These are phyloP conservation scores for Grapholita molesta DNA, from an alignment of 1,140 invertebrate genomes.

Conservation along the genomic window DNA sequence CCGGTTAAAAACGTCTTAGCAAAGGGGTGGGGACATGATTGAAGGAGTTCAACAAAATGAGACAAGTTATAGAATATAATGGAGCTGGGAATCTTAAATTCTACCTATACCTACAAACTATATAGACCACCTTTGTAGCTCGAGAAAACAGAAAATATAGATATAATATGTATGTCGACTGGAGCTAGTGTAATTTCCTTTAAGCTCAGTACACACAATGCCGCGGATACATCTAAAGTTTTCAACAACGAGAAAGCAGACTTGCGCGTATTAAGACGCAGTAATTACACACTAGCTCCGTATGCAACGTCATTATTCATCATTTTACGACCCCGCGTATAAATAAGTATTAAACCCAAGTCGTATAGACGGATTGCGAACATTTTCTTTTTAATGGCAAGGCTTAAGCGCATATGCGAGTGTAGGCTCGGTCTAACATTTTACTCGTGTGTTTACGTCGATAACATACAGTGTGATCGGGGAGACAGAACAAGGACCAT, in stretches of 20 bases:
- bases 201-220: background rate
- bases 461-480: slow-evolving; percentile 33
- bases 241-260: slow-evolving; percentile 67
- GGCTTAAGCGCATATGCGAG: slow-evolving; percentile 69
- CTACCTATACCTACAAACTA: too few relatives aligned
- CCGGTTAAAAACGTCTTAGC: too few relatives aligned
- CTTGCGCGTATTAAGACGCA: slow-evolving; percentile 64
- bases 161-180: background rate
- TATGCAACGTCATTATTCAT: slow-evolving; percentile 75
- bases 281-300: slow-evolving; percentile 74
- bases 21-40: too few relatives aligned
- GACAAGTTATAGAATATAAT: too few relatives aligned
- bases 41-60: too few relatives aligned
- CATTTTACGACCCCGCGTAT: slow-evolving; percentile 75
- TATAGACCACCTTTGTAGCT: too few relatives aligned
- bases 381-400: slow-evolving; percentile 76
- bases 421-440: slow-evolving; percentile 49
- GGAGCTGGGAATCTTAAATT: too few relatives aligned
- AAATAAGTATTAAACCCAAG: slow-evolving; percentile 76
- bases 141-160: too few relatives aligned
- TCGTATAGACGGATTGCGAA: slow-evolving; percentile 76
- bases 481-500: too few relatives aligned
- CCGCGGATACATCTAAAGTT: slow-evolving; percentile 28
- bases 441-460: slow-evolving; percentile 40
- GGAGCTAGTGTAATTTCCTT: background rate